Conservation (phyloP, 1,140 invertebrate species). For the Aphidius ervi region DNA sequence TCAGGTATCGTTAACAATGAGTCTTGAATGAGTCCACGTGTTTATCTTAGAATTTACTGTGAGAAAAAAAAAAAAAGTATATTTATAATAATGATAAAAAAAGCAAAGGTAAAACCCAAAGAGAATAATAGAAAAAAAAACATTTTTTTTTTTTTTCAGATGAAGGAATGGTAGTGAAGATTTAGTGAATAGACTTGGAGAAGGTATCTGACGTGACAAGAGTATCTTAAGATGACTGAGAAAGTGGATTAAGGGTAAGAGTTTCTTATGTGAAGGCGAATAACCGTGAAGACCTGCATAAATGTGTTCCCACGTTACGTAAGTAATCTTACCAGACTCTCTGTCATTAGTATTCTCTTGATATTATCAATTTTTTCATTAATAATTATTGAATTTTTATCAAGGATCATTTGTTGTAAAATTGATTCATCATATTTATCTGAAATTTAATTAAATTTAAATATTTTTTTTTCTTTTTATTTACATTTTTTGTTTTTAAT, state of each 20-base stretch:
- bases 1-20: constrained; percentile 15
- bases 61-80: constrained; percentile 2
- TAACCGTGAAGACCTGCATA: not conserved
- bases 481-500: too few relatives aligned
- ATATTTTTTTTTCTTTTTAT: too few relatives aligned
- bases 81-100: too few relatives aligned
- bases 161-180: not conserved
- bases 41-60: constrained; percentile 3
- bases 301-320: constrained; percentile 1
- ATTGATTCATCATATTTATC: too few relatives aligned
- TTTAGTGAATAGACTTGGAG: not conserved
- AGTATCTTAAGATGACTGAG: constrained; percentile 12
- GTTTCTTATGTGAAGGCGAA: not conserved
- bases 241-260: constrained; percentile 17
- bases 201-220: not conserved
- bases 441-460: too few relatives aligned
- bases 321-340: not conserved
- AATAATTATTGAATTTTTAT: too few relatives aligned
- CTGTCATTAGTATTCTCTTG: too few relatives aligned
- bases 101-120: not conserved
- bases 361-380: too few relatives aligned
- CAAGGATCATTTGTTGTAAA: too few relatives aligned
- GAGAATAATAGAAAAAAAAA: constrained; percentile 3
- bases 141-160: constrained; percentile 5
- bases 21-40: constrained; percentile 7